phyloP scores from a whole-genome alignment of 2,797 vertebrate genomes.

The Scolopax rusticola region DNA sequence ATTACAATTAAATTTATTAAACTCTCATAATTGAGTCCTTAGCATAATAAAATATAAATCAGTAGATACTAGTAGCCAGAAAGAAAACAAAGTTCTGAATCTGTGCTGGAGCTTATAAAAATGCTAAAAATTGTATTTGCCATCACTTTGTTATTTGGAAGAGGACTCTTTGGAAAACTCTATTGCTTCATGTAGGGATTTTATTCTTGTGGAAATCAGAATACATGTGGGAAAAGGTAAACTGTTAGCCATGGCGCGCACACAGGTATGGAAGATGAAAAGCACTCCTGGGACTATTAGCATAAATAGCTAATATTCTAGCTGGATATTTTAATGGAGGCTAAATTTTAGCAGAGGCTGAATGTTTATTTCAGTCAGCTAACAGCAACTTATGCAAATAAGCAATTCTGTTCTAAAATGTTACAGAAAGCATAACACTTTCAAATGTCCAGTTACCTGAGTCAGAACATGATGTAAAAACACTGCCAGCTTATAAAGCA shows the following conservation, averaged over 20 bases:
- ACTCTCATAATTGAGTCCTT: not conserved
- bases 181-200: not conserved
- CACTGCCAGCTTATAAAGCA: not conserved
- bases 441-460: not conserved
- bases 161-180: not conserved
- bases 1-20: conserved; percentile 1
- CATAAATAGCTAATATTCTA: not conserved
- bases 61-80: not conserved
- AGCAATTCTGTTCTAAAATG: not conserved
- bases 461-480: not conserved
- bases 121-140: not conserved
- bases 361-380: not conserved
- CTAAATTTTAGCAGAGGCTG: not conserved
- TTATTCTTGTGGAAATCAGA: not conserved
- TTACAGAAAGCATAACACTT: not conserved
- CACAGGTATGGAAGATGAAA: not conserved
- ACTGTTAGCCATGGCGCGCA: not conserved
- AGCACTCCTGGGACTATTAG: not conserved
- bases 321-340: not conserved
- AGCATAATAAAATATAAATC: not conserved
- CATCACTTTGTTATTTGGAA: not conserved
- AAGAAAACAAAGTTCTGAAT: not conserved
- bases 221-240: not conserved
- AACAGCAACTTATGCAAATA: not conserved
- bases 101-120: not conserved